Percentiles rank a stretch among this genome's conserved stretches.
Evolutionary conservation across 2,888 invertebrate genomes (phyloP).

Genomic region (Troides helena): DNA sequence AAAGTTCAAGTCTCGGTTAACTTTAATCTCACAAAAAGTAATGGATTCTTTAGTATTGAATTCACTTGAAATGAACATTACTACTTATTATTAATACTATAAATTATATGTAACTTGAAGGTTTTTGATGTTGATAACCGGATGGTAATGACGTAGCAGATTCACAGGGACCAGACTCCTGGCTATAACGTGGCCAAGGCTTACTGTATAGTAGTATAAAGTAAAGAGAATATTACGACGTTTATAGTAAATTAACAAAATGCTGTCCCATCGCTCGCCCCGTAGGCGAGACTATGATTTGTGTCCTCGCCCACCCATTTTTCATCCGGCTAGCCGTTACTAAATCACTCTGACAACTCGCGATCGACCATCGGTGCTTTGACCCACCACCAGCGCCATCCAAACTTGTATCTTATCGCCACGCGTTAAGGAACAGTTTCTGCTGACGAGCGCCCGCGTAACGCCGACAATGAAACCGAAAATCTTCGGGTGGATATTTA

Average conservation of each 20-base stretch:
- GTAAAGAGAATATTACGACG: background rate
- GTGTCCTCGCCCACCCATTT: slow-evolving; percentile 45
- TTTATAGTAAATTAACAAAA: slow-evolving; percentile 37
- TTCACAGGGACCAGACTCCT: too few species aligned
- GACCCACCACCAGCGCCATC: slow-evolving; percentile 25
- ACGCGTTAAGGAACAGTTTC: slow-evolving; percentile 30
- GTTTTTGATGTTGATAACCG: too few species aligned
- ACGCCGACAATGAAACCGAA: slow-evolving; percentile 7
- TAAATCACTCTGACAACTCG: slow-evolving; percentile 50
- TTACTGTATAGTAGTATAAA: too few species aligned
- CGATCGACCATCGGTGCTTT: slow-evolving; percentile 40
- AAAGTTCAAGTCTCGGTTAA: too few species aligned
- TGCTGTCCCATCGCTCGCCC: slow-evolving; percentile 42
- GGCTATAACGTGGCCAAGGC: too few species aligned
- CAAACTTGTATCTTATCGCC: slow-evolving; percentile 32
- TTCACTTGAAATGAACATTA: too few species aligned
- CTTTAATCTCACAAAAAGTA: too few species aligned
- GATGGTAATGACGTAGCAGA: too few species aligned
- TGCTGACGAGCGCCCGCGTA: background rate
- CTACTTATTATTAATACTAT: too few species aligned
- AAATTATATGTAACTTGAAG: too few species aligned
- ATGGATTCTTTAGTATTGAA: too few species aligned
- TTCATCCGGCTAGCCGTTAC: slow-evolving; percentile 45
- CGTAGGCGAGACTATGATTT: slow-evolving; percentile 49
- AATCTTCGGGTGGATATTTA: slow-evolving; percentile 38